Evolutionary conservation across 2,113 vertebrate genomes (phyloP).

Genomic region (Esox niger): DNA sequence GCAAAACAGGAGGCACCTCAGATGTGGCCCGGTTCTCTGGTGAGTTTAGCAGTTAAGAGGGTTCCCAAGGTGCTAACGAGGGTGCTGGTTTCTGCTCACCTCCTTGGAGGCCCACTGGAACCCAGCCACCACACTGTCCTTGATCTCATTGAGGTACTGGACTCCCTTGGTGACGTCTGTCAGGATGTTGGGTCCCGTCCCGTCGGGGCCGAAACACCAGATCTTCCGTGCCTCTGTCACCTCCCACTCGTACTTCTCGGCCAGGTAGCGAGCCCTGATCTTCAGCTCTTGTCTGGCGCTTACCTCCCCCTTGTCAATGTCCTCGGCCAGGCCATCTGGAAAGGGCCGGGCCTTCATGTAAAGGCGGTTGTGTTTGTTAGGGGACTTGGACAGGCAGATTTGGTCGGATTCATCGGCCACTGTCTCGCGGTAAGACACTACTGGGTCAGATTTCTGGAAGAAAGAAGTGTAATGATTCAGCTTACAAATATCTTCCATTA

Average conservation of each 20-base stretch:
- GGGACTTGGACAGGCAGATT: slow-evolving; percentile 60
- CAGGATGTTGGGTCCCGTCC: slow-evolving; percentile 51
- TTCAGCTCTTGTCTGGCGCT: slow-evolving; percentile 58
- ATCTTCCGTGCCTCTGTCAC: slow-evolving; percentile 59
- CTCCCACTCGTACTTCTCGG: slow-evolving; percentile 65
- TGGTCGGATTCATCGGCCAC: slow-evolving; percentile 58
- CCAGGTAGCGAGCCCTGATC: slow-evolving; percentile 47
- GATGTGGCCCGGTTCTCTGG: too few relatives aligned
- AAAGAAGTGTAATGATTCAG: not conserved
- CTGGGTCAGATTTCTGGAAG: slow-evolving; percentile 64
- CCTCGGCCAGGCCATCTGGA: slow-evolving; percentile 61
- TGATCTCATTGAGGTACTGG: slow-evolving; percentile 63
- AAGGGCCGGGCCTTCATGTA: slow-evolving; percentile 59
- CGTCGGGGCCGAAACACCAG: slow-evolving; percentile 63
- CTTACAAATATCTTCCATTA: too few relatives aligned
- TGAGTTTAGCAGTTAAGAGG: too few relatives aligned
- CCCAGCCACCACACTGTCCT: slow-evolving; percentile 58
- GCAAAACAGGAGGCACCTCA: not conserved
- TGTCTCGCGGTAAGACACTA: slow-evolving; percentile 61
- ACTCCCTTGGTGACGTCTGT: slow-evolving; percentile 59
- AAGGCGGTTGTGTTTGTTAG: slow-evolving; percentile 62
- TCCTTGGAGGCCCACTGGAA: slow-evolving; percentile 70
- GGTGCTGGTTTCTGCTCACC: slow-evolving; percentile 25
- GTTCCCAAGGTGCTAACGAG: too few relatives aligned
- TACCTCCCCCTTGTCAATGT: slow-evolving; percentile 61